Evolutionary conservation across 2,113 vertebrate genomes (phyloP).

Genomic region (Campylomormyrus tamandua): DNA sequence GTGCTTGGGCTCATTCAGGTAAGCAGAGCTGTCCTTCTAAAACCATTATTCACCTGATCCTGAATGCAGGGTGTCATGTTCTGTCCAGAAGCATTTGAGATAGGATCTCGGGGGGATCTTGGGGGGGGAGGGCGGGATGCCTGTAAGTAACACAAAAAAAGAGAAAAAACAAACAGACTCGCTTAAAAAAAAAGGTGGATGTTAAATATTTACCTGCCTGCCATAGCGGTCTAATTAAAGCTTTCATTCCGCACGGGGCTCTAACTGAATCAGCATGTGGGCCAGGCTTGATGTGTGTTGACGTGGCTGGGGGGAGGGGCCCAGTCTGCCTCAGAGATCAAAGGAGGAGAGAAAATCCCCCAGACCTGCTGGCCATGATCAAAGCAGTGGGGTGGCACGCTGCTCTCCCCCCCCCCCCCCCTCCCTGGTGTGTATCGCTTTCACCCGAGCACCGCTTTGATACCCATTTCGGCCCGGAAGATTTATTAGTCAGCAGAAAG

Average conservation of each 20-base stretch:
- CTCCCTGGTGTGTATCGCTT: not conserved
- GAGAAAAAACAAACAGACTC: not conserved
- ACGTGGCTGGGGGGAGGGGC: not conserved
- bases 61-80: not conserved
- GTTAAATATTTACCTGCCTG: conserved; percentile 3
- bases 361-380: not conserved
- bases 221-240: not conserved
- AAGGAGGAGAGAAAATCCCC: conserved; percentile 2
- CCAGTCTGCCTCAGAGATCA: conserved; percentile 2
- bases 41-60: not conserved
- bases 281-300: not conserved
- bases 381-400: conserved; percentile 4
- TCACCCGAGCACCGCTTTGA: not conserved
- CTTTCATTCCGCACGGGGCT: not conserved
- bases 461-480: not conserved
- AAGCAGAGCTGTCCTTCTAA: not conserved
- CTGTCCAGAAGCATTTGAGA: not conserved
- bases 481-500: conserved; percentile 9
- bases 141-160: not conserved
- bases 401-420: not conserved
- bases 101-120: not conserved
- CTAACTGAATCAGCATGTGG: conserved; percentile 6
- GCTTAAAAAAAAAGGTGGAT: not conserved
- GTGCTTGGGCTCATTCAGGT: not conserved
- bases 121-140: not conserved